phyloP scores from a whole-genome alignment of 1,140 invertebrate genomes.

The Drosophila sturtevanti region DNA sequence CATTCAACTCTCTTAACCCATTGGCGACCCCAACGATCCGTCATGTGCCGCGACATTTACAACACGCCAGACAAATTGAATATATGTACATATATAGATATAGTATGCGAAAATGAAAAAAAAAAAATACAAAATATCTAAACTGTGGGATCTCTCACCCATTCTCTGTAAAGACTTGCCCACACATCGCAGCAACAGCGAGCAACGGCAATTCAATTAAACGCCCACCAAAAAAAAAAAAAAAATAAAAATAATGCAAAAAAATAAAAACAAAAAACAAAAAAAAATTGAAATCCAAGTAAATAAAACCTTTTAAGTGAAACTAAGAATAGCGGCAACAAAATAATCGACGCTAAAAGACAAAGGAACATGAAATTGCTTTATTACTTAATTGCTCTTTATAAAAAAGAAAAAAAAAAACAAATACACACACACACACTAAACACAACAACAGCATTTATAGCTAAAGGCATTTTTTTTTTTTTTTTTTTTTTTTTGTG shows the following conservation, averaged over 20 bases:
- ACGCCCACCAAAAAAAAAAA: slow-evolving; percentile 66
- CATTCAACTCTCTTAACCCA: slow-evolving; percentile 67
- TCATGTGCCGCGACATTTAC: slow-evolving; percentile 74
- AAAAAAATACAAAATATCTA: slow-evolving; percentile 39
- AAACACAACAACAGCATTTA: slow-evolving; percentile 27
- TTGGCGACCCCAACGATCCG: slow-evolving; percentile 70
- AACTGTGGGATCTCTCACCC: slow-evolving; percentile 60
- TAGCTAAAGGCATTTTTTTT: slow-evolving; percentile 43
- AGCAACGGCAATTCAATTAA: slow-evolving; percentile 75
- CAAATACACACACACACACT: slow-evolving; percentile 15
- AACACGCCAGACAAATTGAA: slow-evolving; percentile 71
- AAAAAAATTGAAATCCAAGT: slow-evolving; percentile 1
- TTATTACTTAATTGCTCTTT: slow-evolving; percentile 81
- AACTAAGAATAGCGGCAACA: slow-evolving; percentile 47
- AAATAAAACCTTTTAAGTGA: slow-evolving; percentile 65
- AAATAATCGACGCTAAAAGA: slow-evolving; percentile 70
- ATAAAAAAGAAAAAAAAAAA: slow-evolving; percentile 57
- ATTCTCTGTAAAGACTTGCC: slow-evolving; percentile 69
- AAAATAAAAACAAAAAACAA: slow-evolving; percentile 14
- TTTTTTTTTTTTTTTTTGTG: background rate
- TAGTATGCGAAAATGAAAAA: slow-evolving; percentile 30
- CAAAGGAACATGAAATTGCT: slow-evolving; percentile 80
- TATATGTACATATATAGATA: slow-evolving; percentile 35
- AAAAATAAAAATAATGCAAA: slow-evolving; percentile 17
- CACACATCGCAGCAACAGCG: slow-evolving; percentile 42